phyloP scores from a whole-genome alignment of 35 echinoderm and acorn worm species.

The Lytechinus variegatus region DNA sequence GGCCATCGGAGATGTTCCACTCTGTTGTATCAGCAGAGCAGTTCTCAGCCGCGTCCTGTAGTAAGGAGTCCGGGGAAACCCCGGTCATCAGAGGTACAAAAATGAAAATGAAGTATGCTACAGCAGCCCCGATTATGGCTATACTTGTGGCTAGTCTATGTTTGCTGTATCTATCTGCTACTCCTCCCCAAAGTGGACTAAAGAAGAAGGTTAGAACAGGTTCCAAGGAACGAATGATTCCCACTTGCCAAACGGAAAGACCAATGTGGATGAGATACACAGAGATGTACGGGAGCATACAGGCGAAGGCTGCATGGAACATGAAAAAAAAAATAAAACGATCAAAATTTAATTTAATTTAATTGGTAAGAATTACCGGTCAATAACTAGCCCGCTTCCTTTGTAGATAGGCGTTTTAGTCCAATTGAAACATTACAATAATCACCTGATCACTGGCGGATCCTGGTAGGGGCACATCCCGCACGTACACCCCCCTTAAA shows the following conservation, averaged over 20 bases:
- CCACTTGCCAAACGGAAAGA: slow-evolving; percentile 63
- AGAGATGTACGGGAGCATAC: slow-evolving; percentile 55
- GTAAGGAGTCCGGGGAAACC: background rate
- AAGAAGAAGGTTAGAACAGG: slow-evolving; percentile 56
- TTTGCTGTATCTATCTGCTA: slow-evolving; percentile 67
- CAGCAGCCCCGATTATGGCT: slow-evolving; percentile 32
- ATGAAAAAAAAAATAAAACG: background rate
- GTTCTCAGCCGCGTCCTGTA: background rate
- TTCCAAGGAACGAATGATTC: slow-evolving; percentile 57
- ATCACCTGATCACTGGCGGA: too few species aligned
- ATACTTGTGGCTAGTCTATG: slow-evolving; percentile 41
- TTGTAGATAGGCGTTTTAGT: too few species aligned
- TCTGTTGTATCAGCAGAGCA: background rate
- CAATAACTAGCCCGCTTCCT: too few species aligned
- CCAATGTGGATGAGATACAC: slow-evolving; percentile 64
- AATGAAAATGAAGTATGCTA: slow-evolving; percentile 60
- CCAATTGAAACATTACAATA: too few species aligned
- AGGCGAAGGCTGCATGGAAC: slow-evolving; percentile 51
- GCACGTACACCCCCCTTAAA: too few species aligned
- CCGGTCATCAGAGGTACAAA: slow-evolving; percentile 59
- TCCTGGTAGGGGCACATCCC: too few species aligned
- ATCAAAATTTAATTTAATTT: too few species aligned
- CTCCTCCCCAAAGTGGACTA: slow-evolving; percentile 63
- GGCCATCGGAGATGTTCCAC: background rate
- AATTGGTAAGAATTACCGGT: too few species aligned